Conservation (phyloP, 1,140 invertebrate genomes). For the Tenebrio molitor region DNA sequence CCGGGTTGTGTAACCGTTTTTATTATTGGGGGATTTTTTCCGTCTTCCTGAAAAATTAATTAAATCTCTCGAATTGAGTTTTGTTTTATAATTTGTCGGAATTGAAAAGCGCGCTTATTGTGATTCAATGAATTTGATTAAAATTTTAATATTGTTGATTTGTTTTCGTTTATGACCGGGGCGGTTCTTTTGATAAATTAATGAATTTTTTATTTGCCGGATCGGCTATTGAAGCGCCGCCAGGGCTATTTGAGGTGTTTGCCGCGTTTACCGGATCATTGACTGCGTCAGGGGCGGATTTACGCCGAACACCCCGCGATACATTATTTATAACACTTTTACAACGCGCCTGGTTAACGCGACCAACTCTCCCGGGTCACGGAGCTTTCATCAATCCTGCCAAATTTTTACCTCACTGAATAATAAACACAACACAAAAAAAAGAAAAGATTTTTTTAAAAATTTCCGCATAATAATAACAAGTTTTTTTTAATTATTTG, state of each 20-base stretch:
- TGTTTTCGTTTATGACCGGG: conserved; percentile 43
- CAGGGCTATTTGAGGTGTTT: not conserved
- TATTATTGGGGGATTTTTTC: conserved; percentile 45
- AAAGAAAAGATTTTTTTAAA: too few relatives aligned
- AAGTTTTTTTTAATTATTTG: too few relatives aligned
- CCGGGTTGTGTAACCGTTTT: conserved; percentile 41
- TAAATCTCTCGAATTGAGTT: conserved; percentile 48
- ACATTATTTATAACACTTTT: too few relatives aligned
- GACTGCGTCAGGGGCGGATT: not conserved
- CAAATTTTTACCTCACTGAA: too few relatives aligned
- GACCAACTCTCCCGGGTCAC: too few relatives aligned
- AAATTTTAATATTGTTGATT: conserved; percentile 53
- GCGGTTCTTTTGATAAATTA: conserved; percentile 50
- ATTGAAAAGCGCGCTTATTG: conserved; percentile 49
- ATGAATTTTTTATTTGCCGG: conserved; percentile 49
- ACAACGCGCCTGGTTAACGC: too few relatives aligned
- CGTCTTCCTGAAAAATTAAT: conserved; percentile 50
- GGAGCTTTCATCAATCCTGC: too few relatives aligned
- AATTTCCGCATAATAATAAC: too few relatives aligned
- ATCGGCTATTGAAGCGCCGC: conserved; percentile 1
- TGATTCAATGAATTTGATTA: conserved; percentile 54
- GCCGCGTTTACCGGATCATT: not conserved
- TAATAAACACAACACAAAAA: too few relatives aligned
- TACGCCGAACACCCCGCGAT: too few relatives aligned
- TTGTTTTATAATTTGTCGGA: conserved; percentile 52